Evolutionary conservation across 2,888 invertebrate species (phyloP).

Genomic region (Troides aeacus): DNA sequence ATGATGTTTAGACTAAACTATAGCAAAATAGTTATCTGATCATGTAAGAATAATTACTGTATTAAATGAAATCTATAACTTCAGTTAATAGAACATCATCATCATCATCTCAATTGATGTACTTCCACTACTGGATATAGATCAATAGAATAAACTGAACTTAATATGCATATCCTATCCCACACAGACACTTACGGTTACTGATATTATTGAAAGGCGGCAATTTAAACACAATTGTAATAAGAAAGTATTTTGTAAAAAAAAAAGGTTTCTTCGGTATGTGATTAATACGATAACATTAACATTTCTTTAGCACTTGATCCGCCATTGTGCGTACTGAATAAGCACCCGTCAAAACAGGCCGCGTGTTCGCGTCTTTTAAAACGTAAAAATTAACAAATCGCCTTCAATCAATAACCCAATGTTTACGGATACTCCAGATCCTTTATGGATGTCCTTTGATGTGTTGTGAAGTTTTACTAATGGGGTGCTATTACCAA

Average conservation of each 20-base stretch:
- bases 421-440: conserved; percentile 56
- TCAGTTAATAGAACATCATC: too few relatives aligned
- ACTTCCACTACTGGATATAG: too few relatives aligned
- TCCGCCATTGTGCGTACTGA: conserved; percentile 51
- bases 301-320: conserved; percentile 46
- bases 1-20: too few relatives aligned
- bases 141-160: not conserved
- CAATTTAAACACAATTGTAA: conserved; percentile 20
- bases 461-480: conserved; percentile 79
- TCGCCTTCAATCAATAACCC: conserved; percentile 69
- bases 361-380: conserved; percentile 55
- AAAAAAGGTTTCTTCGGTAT: conserved; percentile 11
- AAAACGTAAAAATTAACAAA: conserved; percentile 70
- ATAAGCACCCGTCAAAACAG: conserved; percentile 50
- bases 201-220: not conserved
- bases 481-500: conserved; percentile 72
- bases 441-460: conserved; percentile 63
- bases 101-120: too few relatives aligned
- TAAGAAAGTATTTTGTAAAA: conserved; percentile 31
- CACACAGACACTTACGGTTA: not conserved
- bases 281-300: conserved; percentile 49
- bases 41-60: too few relatives aligned
- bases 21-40: too few relatives aligned
- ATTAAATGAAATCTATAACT: too few relatives aligned
- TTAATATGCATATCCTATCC: not conserved